Base-by-base conservation (phyloP, 2,797 vertebrate species). In the Presbytis comata region DNA sequence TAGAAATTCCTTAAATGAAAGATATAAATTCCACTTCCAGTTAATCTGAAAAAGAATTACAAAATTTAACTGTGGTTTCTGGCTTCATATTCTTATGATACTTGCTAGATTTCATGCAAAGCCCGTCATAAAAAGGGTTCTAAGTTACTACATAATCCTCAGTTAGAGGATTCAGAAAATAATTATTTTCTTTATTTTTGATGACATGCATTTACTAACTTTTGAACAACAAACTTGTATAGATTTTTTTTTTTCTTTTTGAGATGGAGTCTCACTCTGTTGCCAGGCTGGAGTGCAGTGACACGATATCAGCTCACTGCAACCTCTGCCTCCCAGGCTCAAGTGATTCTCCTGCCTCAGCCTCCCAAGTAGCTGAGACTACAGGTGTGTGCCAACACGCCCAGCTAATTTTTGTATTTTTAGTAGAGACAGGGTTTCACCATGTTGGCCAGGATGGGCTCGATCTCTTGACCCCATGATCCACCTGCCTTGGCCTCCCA, bases 21-120 rank as follows among this genome's bases (percentile, higher is more conserved):
- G 79, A 67, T 89, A 8, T 59, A 61, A 33, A 57, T 96, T 72
- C 70, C 16, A 80, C 81, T 87, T 89, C 84, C 19, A 53, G 41
- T 94, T 97, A 94, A 57, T 82, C 78, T 96, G 74, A 81, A 94
- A 28, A 83, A 70, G 28, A 95, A 93, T 86, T 87, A 39, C 75
- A 96, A 48, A 70, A 87, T 59, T 90, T 94, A 82, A 83, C 33
- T 76, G 5, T 84, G 89, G 2, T 96, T 98, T 95, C 87, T 88
- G 59, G 46, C 26, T 57, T 33, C 44, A 10, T 55, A 22, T 55
- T 81, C 67, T 64, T 24, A 50, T 67, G 70, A 85, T 84, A 93
- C 61, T 92, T 78, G 19, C 55, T 90, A 36, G 26, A 13, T 39
- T 83, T 95, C 33, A 84, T 86, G 57, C 28, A 91, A 8, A 94